Conservation (phyloP, 2,113 vertebrate species). For the Carlito syrichta region DNA sequence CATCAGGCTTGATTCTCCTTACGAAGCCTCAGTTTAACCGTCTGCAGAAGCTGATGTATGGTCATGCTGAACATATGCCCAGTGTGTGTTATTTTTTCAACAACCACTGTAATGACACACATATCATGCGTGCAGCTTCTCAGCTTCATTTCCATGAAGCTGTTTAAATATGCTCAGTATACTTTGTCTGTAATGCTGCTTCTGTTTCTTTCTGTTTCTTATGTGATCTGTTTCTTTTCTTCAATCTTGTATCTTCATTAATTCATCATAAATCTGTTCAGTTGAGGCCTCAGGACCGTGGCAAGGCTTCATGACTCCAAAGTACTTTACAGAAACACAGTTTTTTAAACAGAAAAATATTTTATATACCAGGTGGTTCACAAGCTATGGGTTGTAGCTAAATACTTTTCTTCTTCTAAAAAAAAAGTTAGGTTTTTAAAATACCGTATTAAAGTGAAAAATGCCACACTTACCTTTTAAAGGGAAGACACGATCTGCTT, state of each 20-base stretch:
- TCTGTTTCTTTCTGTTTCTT: no score
- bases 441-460: conserved; percentile 42
- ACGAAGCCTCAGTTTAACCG: neutral
- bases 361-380: conserved; percentile 24
- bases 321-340: conserved; percentile 13
- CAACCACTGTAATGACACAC: neutral
- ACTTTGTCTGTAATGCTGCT: neutral
- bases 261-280: neutral
- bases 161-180: neutral
- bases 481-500: neutral
- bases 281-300: neutral
- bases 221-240: neutral
- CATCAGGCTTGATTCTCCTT: conserved; percentile 41
- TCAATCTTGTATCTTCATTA: neutral
- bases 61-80: neutral
- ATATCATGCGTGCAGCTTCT: neutral
- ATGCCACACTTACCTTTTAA: conserved; percentile 40
- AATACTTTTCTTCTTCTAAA: conserved; percentile 7
- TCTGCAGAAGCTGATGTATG: neutral
- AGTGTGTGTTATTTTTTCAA: neutral
- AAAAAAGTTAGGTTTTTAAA: neutral
- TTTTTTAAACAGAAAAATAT: neutral
- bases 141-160: neutral
- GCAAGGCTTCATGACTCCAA: neutral
- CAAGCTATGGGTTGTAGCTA: neutral